A percentile compares a stretch with the other conserved stretches of the same genome.
Conservation (phyloP, 2,797 vertebrate species). For the Mus caroli region DNA sequence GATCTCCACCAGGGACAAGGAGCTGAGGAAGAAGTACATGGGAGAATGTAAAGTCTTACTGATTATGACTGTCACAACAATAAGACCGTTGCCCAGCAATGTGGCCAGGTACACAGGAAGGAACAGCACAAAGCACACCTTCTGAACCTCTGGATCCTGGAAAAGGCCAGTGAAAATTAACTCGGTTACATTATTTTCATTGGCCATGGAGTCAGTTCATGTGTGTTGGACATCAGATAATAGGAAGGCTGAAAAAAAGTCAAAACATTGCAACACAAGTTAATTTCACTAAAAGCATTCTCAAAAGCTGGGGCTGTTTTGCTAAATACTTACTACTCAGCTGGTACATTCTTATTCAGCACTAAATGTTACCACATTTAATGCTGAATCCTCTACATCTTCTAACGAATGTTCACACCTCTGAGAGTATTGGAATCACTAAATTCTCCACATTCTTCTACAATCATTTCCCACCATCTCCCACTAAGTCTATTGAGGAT, state of each 20-base stretch:
- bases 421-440: neutral
- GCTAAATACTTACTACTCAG: neutral
- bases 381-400: neutral
- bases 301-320: neutral
- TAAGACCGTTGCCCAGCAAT: conserved; percentile 16
- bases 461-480: neutral
- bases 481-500: neutral
- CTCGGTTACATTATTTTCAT: conserved; percentile 52
- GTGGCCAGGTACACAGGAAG: conserved; percentile 34
- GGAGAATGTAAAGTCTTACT: conserved; percentile 57
- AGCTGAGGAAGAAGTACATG: conserved; percentile 67
- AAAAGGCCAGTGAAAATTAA: conserved; percentile 39
- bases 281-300: neutral
- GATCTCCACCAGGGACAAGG: conserved; percentile 68
- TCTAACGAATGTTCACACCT: neutral
- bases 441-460: neutral
- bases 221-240: too few relatives aligned
- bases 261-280: neutral
- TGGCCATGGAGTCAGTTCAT: neutral
- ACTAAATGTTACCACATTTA: neutral
- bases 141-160: conserved; percentile 49
- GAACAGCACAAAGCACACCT: conserved; percentile 54
- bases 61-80: neutral
- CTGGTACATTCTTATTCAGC: neutral
- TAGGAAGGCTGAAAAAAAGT: neutral